Conservation (phyloP, 2,888 invertebrate genomes). For the Hyposoter dolosus region DNA sequence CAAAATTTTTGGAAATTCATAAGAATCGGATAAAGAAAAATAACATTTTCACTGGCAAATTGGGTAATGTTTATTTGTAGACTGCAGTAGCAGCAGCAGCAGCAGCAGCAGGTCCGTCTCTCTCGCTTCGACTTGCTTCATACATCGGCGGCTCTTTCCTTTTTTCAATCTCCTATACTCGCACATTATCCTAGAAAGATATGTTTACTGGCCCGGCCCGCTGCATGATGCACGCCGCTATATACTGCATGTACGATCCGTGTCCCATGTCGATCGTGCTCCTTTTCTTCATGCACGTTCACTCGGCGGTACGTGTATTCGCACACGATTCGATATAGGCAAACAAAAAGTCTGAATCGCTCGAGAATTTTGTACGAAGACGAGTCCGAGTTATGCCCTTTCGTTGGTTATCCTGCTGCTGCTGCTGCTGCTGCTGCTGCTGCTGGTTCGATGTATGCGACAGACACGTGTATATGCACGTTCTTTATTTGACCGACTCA, state of each 20-base stretch:
- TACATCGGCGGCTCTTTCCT: not conserved
- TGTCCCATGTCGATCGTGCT: slow-evolving; percentile 54
- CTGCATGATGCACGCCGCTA: slow-evolving; percentile 38
- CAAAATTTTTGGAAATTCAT: slow-evolving; percentile 15
- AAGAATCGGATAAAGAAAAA: slow-evolving; percentile 12
- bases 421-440: no score
- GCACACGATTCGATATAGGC: not conserved
- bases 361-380: not conserved
- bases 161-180: slow-evolving; percentile 45
- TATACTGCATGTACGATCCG: no score
- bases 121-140: slow-evolving; percentile 17
- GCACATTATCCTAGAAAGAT: slow-evolving; percentile 44
- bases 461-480: not conserved
- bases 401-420: not conserved
- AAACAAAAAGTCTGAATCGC: not conserved
- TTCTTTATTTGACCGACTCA: slow-evolving; percentile 6
- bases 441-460: not conserved
- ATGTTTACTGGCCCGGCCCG: slow-evolving; percentile 49
- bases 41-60: slow-evolving; percentile 63
- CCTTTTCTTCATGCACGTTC: not conserved
- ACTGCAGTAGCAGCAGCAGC: slow-evolving; percentile 16
- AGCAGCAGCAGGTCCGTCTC: no score
- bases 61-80: slow-evolving; percentile 58
- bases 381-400: not conserved
- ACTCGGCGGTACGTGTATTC: not conserved